Percentiles rank a stretch among this genome's conserved stretches.
Conservation (phyloP, 2,797 vertebrate genomes). For the Pseudochirops corinnae region DNA sequence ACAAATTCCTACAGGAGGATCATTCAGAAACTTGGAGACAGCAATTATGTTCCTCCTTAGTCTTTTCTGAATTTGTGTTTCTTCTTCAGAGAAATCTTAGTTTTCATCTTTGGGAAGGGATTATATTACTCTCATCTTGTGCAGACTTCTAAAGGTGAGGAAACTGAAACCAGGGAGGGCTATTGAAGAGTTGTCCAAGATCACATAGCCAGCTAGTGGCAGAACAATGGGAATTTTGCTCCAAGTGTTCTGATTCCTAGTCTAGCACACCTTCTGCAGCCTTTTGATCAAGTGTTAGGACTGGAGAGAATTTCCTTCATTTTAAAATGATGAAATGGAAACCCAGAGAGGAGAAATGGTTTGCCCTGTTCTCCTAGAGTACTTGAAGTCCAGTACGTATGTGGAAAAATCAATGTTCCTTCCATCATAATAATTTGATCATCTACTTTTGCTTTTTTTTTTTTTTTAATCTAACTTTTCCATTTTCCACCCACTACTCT, state of each 20-base stretch:
- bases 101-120: not conserved
- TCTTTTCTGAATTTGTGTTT: not conserved
- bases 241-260: not conserved
- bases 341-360: not conserved
- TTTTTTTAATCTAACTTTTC: not conserved
- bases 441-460: not conserved
- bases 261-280: not conserved
- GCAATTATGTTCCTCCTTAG: not conserved
- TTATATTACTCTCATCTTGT: not conserved
- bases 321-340: not conserved
- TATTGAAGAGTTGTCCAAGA: not conserved
- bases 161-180: not conserved
- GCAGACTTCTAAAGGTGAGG: not conserved
- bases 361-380: not conserved
- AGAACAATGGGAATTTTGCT: not conserved
- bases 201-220: not conserved
- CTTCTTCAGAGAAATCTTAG: not conserved
- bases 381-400: not conserved
- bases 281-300: not conserved
- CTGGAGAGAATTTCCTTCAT: not conserved
- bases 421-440: not conserved
- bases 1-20: not conserved
- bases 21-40: not conserved
- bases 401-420: not conserved
- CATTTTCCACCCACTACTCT: not conserved